phyloP scores from a whole-genome alignment of 2,797 vertebrate species.

The Falco rusticolus region DNA sequence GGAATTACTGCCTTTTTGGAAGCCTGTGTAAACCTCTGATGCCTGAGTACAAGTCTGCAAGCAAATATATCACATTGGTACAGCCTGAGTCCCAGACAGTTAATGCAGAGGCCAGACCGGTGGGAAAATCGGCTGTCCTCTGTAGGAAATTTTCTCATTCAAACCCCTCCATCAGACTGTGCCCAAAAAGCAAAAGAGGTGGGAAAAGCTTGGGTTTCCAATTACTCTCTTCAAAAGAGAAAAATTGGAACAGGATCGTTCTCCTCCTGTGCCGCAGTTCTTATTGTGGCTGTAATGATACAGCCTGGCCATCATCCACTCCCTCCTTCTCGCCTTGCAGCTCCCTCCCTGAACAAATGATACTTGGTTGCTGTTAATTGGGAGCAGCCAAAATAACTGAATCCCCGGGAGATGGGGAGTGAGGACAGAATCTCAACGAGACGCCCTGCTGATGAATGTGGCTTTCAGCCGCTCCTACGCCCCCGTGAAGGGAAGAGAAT shows the following conservation, averaged over 20 bases:
- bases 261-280: background rate
- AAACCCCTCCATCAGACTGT: conserved; percentile 41
- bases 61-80: background rate
- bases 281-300: conserved; percentile 46
- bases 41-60: background rate
- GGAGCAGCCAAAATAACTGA: conserved; percentile 54
- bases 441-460: conserved; percentile 56
- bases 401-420: conserved; percentile 39
- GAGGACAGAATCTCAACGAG: conserved; percentile 53
- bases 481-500: conserved; percentile 60
- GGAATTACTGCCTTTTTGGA: conserved; percentile 26
- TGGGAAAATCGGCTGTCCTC: conserved; percentile 22
- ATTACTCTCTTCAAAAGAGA: conserved; percentile 39
- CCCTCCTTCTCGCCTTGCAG: conserved; percentile 14
- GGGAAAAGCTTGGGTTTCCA: conserved; percentile 33
- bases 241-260: conserved; percentile 23
- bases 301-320: conserved; percentile 36
- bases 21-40: background rate
- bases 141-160: conserved; percentile 49
- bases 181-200: conserved; percentile 37
- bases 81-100: background rate
- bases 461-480: conserved; percentile 63
- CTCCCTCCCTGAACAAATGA: conserved; percentile 42
- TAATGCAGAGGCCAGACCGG: background rate
- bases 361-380: conserved; percentile 52